Base-by-base conservation (phyloP, 2,888 invertebrate genomes). In the Brachypterus glaber region DNA sequence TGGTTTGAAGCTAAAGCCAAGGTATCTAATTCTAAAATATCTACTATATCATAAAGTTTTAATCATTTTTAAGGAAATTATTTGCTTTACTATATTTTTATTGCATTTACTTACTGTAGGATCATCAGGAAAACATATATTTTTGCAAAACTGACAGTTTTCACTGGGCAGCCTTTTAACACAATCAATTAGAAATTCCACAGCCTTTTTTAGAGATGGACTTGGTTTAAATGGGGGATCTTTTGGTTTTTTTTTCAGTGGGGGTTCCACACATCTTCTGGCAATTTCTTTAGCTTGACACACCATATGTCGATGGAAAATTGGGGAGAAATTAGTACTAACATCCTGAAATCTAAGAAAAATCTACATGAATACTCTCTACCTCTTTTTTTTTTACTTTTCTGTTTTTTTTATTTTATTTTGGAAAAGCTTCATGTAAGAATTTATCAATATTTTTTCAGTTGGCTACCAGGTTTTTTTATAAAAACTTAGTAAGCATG, bases 241-340 rank as follows among this genome's bases (percentile, higher is more conserved):
- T 46, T 70, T 70, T 21, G 57, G 53, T 41, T 70, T 67, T 37
- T 70, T 69, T 43, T 70, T 74, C 4, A 79, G 47, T 1, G 83
- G 80, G 3, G 81, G 73, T 53, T 82, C 78, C 1, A 79, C 76
- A 61, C 82, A 81, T 54, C 70, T 71, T 27, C 83, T 69, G 1
- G 76, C 77, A 40, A 80, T 73, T 64, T 84, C 83, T 32, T 69
- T 71, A 1, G 76, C 73, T 59, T 84, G 82, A 0, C 72, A 78
- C 40, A 72, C 58, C 45, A 82, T 71, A 57, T 74, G 78, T 1
- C 73, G 63, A 44, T 66, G 66, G 44, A 84, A 70, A 3, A 76
- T 60, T 7, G 69, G 64, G 3, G 83, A 79, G 50, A 82, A 76
- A 63, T 82, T 82, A 33, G 76, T 74, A 31, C 77, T 73, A 11